Base-by-base conservation (phyloP, 2,888 invertebrate genomes). In the Psococerastis gibbosa region DNA sequence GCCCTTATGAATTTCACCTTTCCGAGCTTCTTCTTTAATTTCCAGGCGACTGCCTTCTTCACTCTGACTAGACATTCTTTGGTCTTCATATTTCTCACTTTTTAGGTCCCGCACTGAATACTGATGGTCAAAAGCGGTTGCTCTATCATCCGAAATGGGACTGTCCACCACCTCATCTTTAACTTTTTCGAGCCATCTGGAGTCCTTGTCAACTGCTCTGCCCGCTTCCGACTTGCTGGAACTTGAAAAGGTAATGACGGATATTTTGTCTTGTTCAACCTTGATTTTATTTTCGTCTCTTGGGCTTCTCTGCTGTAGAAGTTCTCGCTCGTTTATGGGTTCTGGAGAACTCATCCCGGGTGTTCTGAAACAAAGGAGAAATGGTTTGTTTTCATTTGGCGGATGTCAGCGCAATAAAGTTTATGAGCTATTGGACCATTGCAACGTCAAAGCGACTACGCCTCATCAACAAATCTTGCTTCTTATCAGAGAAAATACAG, bases 21-120 rank as follows among this genome's bases (percentile, higher is more conserved):
- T 38, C 38, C 20, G 8, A 27, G 8, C 27, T 27, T 27, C 27
- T 27, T 11, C 11, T 11, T 27, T 11, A 6, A 9, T 11, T 11
- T 27, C 27, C 27, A n/a, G n/a, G n/a, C n/a, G n/a, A n/a, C n/a
- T n/a, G n/a, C 11, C 27, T 27, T 27, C 27, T 9, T 27, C 27
- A 6, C 11, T 6, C 27, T 9, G 27, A 9, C 11, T 27, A 27
- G 27, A 11, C 27, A 6, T 11, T 27, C 11, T 6, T 9, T 27
- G 27, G 27, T 11, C 11, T 6, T 27, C 27, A 27, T 6, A 6
- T 27, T 27, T 11, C 11, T 27, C 27, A 27, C 8, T 27, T 27
- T 27, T 38, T 4, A 20, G 38, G n/a, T 38, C 38, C 11, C 20
- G 17, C 20, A 20, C 38, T 4, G 38, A 38, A 20, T 38, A 38